Percentiles rank a stretch among this genome's conserved stretches.
phyloP scores from a whole-genome alignment of 2,113 vertebrate species.

The Misgurnus anguillicaudatus region DNA sequence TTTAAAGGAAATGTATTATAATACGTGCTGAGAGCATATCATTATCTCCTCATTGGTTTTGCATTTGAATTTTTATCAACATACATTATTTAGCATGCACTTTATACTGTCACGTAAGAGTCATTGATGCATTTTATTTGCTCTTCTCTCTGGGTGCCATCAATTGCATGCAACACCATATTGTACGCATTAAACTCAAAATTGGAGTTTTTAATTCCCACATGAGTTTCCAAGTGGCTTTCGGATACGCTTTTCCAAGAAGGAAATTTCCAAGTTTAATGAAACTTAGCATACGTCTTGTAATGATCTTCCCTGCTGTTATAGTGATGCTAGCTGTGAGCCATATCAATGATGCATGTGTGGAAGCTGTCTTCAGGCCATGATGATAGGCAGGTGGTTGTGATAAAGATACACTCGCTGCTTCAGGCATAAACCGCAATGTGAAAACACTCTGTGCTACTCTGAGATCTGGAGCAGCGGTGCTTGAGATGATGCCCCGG shows the following conservation, averaged over 20 bases:
- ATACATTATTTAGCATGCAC: too few relatives aligned
- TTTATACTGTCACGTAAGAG: too few relatives aligned
- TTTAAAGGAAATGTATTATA: too few relatives aligned
- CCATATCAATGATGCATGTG: slow-evolving; percentile 3
- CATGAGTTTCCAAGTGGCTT: not conserved
- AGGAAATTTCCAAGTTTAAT: not conserved
- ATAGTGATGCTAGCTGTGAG: slow-evolving; percentile 10
- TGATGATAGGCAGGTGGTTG: slow-evolving; percentile 13
- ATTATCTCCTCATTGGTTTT: too few relatives aligned
- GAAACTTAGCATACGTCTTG: not conserved
- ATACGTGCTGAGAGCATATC: too few relatives aligned
- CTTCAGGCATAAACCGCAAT: not conserved
- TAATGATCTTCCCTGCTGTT: not conserved
- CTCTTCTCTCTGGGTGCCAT: too few relatives aligned
- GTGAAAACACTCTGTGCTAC: slow-evolving; percentile 4
- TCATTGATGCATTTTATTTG: too few relatives aligned
- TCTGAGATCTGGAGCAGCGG: slow-evolving; percentile 5
- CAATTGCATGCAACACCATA: too few relatives aligned
- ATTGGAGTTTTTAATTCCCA: not conserved
- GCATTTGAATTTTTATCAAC: too few relatives aligned
- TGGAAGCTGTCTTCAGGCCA: slow-evolving; percentile 15
- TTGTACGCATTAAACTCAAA: too few relatives aligned
- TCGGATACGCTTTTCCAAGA: not conserved
- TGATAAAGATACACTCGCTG: slow-evolving; percentile 9
- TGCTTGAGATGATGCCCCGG: not conserved